Percentiles rank a stretch among this genome's conserved stretches.
Conservation (phyloP, 1,140 invertebrate genomes). For the Rhyacophila brunnea region DNA sequence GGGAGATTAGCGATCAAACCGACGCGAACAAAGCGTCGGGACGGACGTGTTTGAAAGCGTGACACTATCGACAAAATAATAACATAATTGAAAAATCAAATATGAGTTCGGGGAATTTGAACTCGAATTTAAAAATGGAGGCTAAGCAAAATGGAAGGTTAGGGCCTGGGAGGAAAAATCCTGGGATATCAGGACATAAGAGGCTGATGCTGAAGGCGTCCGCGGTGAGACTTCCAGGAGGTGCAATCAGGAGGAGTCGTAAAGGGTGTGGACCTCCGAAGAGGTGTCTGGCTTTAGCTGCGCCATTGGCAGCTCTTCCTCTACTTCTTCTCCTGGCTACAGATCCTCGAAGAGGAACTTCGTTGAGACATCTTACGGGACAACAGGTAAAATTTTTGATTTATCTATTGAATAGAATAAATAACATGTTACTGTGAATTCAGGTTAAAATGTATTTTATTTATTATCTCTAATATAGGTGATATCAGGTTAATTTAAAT, state of each 20-base stretch:
- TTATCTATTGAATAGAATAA: too few species aligned
- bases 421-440: too few species aligned
- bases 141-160: constrained; percentile 6
- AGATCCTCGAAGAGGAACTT: constrained; percentile 27
- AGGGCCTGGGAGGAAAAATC: constrained; percentile 18
- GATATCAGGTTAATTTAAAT: too few species aligned
- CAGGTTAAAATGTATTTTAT: too few species aligned
- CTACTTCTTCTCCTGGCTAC: constrained; percentile 29
- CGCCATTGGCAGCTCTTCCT: constrained; percentile 27
- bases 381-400: constrained; percentile 20
- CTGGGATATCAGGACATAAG: constrained; percentile 17
- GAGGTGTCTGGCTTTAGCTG: constrained; percentile 25
- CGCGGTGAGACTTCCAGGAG: constrained; percentile 1
- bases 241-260: neutral
- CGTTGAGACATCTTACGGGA: constrained; percentile 20
- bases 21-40: too few species aligned
- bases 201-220: constrained; percentile 12
- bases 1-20: too few species aligned
- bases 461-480: too few species aligned
- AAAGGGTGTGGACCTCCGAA: constrained; percentile 24
- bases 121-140: constrained; percentile 21
- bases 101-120: constrained; percentile 9
- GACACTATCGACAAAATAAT: too few species aligned
- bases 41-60: too few species aligned
- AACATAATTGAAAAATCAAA: neutral